phyloP scores from a whole-genome alignment of 1,140 invertebrate genomes.

The Cherax quadricarinatus region DNA sequence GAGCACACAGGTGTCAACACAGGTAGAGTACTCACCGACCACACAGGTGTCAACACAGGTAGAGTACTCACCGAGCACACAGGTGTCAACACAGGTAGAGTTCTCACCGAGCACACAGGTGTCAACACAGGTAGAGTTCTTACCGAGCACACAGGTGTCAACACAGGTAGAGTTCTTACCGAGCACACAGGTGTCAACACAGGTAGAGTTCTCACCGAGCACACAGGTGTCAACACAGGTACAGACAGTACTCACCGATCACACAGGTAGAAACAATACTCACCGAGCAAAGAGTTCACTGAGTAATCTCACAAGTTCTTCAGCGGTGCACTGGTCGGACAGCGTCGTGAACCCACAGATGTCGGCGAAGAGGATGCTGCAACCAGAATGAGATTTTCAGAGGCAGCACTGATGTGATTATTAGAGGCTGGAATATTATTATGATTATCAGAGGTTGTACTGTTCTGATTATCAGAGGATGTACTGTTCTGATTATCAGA shows the following conservation, averaged over 20 bases:
- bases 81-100: too few relatives aligned
- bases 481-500: constrained; percentile 61
- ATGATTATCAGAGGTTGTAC: not conserved
- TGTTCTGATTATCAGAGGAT: constrained; percentile 86
- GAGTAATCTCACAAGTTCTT: constrained; percentile 94
- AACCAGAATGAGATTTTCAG: not conserved
- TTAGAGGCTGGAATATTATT: constrained; percentile 82
- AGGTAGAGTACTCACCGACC: too few relatives aligned
- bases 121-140: not conserved
- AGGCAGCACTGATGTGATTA: not conserved
- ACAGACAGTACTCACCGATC: too few relatives aligned
- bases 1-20: too few relatives aligned
- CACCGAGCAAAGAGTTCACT: constrained; percentile 97
- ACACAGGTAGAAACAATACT: not conserved
- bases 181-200: not conserved
- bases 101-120: too few relatives aligned
- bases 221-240: too few relatives aligned
- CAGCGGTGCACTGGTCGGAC: constrained; percentile 95
- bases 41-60: too few relatives aligned
- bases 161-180: not conserved
- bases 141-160: too few relatives aligned
- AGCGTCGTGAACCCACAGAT: constrained; percentile 98
- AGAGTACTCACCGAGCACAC: not conserved
- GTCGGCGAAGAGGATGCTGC: constrained; percentile 97
- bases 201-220: not conserved